phyloP scores from a whole-genome alignment of 2,113 vertebrate species.

The Dermatemys mawii region DNA sequence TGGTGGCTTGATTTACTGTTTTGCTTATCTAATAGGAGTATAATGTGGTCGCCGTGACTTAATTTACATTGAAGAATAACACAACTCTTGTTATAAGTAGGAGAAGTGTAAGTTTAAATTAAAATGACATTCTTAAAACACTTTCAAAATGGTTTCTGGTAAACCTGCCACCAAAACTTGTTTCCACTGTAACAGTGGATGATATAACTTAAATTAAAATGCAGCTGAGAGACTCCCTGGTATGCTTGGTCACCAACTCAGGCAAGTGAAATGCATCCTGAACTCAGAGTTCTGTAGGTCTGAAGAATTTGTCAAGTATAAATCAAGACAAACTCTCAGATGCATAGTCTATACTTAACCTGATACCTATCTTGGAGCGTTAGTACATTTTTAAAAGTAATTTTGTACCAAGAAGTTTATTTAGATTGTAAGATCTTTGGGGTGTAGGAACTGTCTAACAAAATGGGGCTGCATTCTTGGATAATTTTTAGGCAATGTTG shows the following conservation, averaged over 20 bases:
- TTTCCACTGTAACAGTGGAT: conserved; percentile 27
- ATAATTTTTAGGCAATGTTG: accelerated
- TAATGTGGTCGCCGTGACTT: not conserved
- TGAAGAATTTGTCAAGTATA: conserved; percentile 1
- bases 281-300: conserved; percentile 27
- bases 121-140: accelerated
- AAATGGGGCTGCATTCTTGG: not conserved
- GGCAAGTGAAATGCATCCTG: conserved; percentile 47
- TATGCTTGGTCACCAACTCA: conserved; percentile 66
- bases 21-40: not conserved
- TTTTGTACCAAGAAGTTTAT: not conserved
- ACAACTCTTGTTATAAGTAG: not conserved
- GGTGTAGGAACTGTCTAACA: not conserved
- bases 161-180: conserved; percentile 39
- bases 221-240: conserved; percentile 40
- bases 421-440: not conserved
- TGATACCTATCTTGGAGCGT: not conserved
- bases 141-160: conserved; percentile 27
- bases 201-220: conserved; percentile 46
- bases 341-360: accelerated
- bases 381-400: not conserved
- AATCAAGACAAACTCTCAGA: not conserved
- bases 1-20: not conserved
- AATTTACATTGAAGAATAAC: not conserved
- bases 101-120: not conserved